Conservation (phyloP, 2,113 vertebrate species). For the Elaphurus davidianus region DNA sequence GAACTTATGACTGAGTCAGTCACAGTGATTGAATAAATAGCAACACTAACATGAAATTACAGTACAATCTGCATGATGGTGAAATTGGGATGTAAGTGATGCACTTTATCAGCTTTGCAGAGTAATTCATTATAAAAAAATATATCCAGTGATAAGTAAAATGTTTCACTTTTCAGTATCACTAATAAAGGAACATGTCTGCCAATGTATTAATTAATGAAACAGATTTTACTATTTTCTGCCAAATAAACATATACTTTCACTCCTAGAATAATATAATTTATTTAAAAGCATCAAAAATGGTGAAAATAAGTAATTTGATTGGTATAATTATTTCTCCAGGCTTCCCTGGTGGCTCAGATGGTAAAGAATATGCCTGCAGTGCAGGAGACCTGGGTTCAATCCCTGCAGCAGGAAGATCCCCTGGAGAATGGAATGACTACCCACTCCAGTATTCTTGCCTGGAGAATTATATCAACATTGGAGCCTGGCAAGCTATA, state of each 20-base stretch:
- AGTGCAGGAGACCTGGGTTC: neutral
- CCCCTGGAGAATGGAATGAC: neutral
- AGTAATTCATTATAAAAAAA: slow-evolving; percentile 56
- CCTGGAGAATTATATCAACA: neutral
- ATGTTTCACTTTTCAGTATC: slow-evolving; percentile 33
- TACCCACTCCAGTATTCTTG: neutral
- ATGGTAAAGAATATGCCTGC: neutral
- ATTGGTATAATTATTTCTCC: slow-evolving; percentile 60
- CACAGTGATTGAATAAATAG: neutral
- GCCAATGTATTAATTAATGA: slow-evolving; percentile 68
- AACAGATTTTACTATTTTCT: slow-evolving; percentile 47
- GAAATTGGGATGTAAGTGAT: slow-evolving; percentile 31
- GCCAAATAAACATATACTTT: neutral
- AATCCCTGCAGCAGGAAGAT: neutral
- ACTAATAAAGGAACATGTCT: slow-evolving; percentile 44
- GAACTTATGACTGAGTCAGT: neutral
- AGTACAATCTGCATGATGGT: neutral
- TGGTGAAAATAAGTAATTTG: slow-evolving; percentile 56
- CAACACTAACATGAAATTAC: slow-evolving; percentile 28
- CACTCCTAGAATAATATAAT: slow-evolving; percentile 33
- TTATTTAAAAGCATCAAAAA: slow-evolving; percentile 61
- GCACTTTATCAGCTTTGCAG: slow-evolving; percentile 45
- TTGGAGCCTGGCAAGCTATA: neutral
- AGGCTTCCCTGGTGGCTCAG: neutral
- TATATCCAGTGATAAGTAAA: slow-evolving; percentile 63